Conservation (phyloP, 2,888 invertebrate genomes). For the Lepidochrysops patricia region DNA sequence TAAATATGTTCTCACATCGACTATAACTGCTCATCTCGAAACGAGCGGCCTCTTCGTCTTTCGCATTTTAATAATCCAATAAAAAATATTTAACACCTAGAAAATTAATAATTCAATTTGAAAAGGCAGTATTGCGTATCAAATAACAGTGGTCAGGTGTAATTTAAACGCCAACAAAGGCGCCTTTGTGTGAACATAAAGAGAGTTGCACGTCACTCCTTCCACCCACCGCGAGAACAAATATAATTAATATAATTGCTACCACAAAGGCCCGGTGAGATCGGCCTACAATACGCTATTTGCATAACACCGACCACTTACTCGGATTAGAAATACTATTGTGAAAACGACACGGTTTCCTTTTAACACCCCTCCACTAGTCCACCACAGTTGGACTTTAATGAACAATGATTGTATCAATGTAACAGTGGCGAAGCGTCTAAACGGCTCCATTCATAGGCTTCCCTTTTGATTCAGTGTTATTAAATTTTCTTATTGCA, state of each 20-base stretch:
- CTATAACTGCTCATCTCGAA: not conserved
- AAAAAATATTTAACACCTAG: slow-evolving; percentile 1
- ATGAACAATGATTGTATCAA: no score
- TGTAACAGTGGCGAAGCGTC: no score
- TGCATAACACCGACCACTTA: slow-evolving; percentile 16
- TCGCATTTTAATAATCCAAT: slow-evolving; percentile 6
- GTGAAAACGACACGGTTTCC: slow-evolving; percentile 7
- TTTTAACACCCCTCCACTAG: no score
- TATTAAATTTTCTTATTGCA: no score
- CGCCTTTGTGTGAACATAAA: slow-evolving; percentile 10
- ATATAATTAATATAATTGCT: slow-evolving; percentile 36
- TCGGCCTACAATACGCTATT: slow-evolving; percentile 14
- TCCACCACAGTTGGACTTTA: no score
- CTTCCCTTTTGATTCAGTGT: no score
- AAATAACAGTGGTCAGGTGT: slow-evolving; percentile 15
- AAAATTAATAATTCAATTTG: slow-evolving; percentile 17
- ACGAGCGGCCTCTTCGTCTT: not conserved
- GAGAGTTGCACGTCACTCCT: slow-evolving; percentile 15
- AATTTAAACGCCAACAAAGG: slow-evolving; percentile 16
- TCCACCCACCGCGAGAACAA: slow-evolving; percentile 25
- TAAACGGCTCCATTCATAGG: no score
- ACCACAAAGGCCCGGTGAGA: slow-evolving; percentile 26
- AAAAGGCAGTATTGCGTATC: slow-evolving; percentile 18
- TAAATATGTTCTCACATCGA: not conserved
- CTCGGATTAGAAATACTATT: slow-evolving; percentile 11